A percentile compares a stretch with the other conserved stretches of the same genome.
Evolutionary conservation across 1,140 invertebrate genomes (phyloP).

Genomic region (Drosophila ogumai): DNA sequence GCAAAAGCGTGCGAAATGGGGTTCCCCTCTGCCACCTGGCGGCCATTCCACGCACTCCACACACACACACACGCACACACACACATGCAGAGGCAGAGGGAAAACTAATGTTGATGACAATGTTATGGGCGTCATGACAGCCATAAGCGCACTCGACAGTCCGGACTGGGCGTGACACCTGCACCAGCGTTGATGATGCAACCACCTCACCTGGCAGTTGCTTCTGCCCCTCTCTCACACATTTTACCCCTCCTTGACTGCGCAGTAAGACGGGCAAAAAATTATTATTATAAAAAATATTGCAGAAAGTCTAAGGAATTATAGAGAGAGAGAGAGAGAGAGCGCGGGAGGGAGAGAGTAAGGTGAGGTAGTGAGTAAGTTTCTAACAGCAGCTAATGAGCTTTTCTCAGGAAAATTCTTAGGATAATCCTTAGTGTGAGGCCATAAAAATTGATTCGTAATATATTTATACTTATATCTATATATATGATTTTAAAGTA

Average conservation of each 20-base stretch:
- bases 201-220: conserved; percentile 18
- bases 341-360: not conserved
- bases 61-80: conserved; percentile 2
- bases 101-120: conserved; percentile 83
- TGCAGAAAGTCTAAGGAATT: conserved; percentile 40
- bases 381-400: not conserved
- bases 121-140: conserved; percentile 83
- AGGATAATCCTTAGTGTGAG: not conserved
- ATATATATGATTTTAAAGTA: too few relatives aligned
- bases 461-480: not conserved
- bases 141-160: conserved; percentile 81
- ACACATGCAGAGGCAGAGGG: conserved; percentile 7
- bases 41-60: conserved; percentile 28
- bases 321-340: not conserved
- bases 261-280: conserved; percentile 31
- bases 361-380: not conserved
- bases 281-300: conserved; percentile 60
- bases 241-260: not conserved
- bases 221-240: not conserved
- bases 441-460: not conserved
- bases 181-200: conserved; percentile 55
- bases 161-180: conserved; percentile 63
- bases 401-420: not conserved
- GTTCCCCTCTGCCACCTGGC: conserved; percentile 49
- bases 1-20: conserved; percentile 6